A percentile compares a stretch with the other conserved stretches of the same genome.
Evolutionary conservation across 2,888 invertebrate species (phyloP).

Genomic region (Drosophila kuntzei): DNA sequence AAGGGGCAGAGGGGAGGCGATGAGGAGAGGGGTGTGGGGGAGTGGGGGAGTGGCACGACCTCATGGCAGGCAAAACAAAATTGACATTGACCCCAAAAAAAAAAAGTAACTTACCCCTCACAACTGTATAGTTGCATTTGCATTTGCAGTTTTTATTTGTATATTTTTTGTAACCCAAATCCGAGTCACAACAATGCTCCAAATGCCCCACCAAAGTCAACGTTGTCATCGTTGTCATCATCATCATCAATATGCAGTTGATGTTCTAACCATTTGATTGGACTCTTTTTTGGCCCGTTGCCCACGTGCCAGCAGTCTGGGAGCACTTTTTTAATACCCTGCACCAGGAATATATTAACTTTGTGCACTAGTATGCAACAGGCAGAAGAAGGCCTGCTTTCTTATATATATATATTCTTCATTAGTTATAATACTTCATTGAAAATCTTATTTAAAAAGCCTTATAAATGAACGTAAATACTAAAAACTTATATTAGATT

Average conservation of each 20-base stretch:
- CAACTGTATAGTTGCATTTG: conserved; percentile 32
- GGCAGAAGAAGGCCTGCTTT: neutral
- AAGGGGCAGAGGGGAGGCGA: neutral
- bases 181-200: conserved; percentile 25
- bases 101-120: neutral
- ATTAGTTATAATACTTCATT: too few relatives aligned
- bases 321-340: conserved; percentile 5
- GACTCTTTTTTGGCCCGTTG: conserved; percentile 51
- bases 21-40: neutral
- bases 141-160: conserved; percentile 29
- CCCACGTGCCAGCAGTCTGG: conserved; percentile 55
- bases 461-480: too few relatives aligned
- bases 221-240: conserved; percentile 45
- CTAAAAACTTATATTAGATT: too few relatives aligned
- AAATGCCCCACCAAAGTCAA: conserved; percentile 13
- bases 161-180: conserved; percentile 21
- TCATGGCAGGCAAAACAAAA: conserved; percentile 50
- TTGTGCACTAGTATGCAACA: neutral
- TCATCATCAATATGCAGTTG: conserved; percentile 73
- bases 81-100: conserved; percentile 76
- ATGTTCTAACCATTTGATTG: conserved; percentile 65
- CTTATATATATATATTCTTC: too few relatives aligned
- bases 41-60: conserved; percentile 22
- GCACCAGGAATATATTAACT: neutral
- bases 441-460: too few relatives aligned